A percentile compares a stretch with the other conserved stretches of the same genome.
These are phyloP conservation scores for Brenthis daphne DNA, from an alignment of 2,888 invertebrate genomes.

Conservation along the genomic window DNA sequence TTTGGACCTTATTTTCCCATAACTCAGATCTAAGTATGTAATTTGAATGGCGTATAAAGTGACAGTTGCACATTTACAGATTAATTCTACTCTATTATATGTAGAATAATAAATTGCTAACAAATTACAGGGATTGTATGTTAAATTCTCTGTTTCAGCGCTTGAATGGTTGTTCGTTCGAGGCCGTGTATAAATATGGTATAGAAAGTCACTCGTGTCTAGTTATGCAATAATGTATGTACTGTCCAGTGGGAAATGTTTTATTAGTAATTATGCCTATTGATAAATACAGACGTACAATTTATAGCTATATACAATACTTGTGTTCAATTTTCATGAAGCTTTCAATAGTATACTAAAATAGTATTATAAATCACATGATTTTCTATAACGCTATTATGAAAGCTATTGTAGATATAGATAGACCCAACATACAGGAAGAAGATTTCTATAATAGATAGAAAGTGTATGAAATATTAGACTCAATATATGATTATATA, in stretches of 20 bases:
- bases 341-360: too few species aligned
- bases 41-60: slow-evolving; percentile 7
- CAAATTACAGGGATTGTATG: slow-evolving; percentile 32
- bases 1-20: neutral
- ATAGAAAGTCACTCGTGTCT: slow-evolving; percentile 22
- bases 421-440: too few species aligned
- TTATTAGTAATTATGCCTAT: neutral
- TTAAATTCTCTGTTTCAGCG: slow-evolving; percentile 27
- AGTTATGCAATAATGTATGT: neutral
- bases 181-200: slow-evolving; percentile 30
- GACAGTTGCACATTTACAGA: slow-evolving; percentile 12
- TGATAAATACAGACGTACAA: neutral
- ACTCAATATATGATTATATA: too few species aligned
- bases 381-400: too few species aligned
- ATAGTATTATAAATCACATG: too few species aligned
- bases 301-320: neutral
- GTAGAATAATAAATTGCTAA: slow-evolving; percentile 23
- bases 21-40: slow-evolving; percentile 11
- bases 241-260: neutral
- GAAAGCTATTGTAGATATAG: too few species aligned
- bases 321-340: too few species aligned
- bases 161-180: slow-evolving; percentile 20
- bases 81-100: slow-evolving; percentile 7
- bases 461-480: too few species aligned
- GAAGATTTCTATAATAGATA: too few species aligned